A percentile compares a stretch with the other conserved stretches of the same genome.
Conservation (phyloP, 2,888 invertebrate species). For the Phengaris arion region DNA sequence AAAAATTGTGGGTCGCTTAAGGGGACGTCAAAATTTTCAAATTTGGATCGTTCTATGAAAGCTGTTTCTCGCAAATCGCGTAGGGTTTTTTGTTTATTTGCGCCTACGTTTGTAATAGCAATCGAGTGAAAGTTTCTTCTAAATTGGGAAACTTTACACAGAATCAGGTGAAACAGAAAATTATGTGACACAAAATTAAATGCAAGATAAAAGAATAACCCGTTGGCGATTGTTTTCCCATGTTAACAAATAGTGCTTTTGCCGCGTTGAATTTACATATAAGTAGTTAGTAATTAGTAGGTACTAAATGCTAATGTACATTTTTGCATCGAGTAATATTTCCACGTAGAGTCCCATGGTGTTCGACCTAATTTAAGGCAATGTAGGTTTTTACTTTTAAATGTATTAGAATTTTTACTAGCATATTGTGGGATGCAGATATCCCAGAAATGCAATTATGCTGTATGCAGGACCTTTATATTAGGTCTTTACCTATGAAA, state of each 20-base stretch:
- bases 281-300: neutral
- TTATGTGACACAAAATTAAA: neutral
- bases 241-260: neutral
- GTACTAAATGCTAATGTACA: conserved; percentile 3
- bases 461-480: no score
- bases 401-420: neutral
- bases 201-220: neutral
- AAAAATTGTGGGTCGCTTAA: no score
- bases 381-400: neutral
- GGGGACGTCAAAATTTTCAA: no score
- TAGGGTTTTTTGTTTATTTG: neutral
- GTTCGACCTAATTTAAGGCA: conserved; percentile 15
- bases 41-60: no score
- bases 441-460: no score
- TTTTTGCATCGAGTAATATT: neutral
- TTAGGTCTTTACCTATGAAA: no score
- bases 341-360: conserved; percentile 13
- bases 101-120: neutral
- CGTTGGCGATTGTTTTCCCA: neutral
- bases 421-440: no score
- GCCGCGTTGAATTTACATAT: neutral
- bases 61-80: neutral
- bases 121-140: neutral
- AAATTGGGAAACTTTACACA: neutral
- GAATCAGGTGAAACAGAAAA: neutral